Percentiles rank a stretch among this genome's conserved stretches.
These are phyloP conservation scores for Semicossyphus pulcher DNA, from an alignment of 2,113 vertebrate genomes.

Conservation along the genomic window DNA sequence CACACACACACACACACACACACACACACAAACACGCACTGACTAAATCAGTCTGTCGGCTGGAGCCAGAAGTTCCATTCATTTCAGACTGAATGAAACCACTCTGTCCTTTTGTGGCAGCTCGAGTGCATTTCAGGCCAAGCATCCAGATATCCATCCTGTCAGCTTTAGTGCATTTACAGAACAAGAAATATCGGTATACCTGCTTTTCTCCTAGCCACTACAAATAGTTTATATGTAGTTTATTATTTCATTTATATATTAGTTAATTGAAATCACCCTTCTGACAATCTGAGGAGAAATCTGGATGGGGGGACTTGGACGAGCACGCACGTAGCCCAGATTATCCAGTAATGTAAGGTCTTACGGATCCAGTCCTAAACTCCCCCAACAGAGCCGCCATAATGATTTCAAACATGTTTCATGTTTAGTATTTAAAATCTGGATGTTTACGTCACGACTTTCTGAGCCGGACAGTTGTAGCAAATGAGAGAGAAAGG, in stretches of 20 bases:
- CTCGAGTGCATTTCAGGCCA: slow-evolving; percentile 22
- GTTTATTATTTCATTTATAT: too few species aligned
- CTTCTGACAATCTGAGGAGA: too few species aligned
- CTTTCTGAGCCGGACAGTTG: too few species aligned
- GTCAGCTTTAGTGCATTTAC: neutral
- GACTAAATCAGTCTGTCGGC: neutral
- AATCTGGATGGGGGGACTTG: too few species aligned
- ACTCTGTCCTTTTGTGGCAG: neutral
- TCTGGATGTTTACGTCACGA: too few species aligned
- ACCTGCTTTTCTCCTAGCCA: neutral
- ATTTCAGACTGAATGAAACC: neutral
- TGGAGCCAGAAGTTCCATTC: neutral
- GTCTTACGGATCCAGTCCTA: neutral
- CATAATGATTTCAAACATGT: too few species aligned
- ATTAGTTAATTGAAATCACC: too few species aligned
- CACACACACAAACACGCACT: too few species aligned
- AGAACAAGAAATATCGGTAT: neutral
- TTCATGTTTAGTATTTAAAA: too few species aligned
- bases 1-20: neutral
- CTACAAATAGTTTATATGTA: too few species aligned
- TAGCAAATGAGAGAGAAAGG: neutral
- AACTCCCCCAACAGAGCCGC: too few species aligned
- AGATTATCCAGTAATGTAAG: neutral
- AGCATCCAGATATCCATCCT: neutral
- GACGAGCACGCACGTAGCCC: too few species aligned